phyloP scores from a whole-genome alignment of 2,113 vertebrate species.

The Typhlomys cinereus region DNA sequence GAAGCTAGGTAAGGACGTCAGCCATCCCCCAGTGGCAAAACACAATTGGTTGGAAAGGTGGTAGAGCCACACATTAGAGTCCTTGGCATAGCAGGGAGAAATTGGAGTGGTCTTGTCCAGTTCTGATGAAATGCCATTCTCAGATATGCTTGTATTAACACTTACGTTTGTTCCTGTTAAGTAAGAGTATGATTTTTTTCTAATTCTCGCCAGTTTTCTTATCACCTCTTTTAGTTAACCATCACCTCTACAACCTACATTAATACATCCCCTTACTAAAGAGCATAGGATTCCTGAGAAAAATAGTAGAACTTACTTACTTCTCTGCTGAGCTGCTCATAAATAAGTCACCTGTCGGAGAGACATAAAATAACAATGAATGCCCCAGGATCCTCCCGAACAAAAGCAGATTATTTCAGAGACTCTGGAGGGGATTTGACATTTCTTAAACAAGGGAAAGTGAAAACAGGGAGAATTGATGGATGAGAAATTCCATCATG shows the following conservation, averaged over 20 bases:
- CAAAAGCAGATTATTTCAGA: constrained; percentile 8
- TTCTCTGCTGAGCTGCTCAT: constrained; percentile 1
- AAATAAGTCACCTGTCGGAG: neutral
- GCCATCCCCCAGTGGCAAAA: neutral
- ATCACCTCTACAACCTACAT: neutral
- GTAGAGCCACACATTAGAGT: no score
- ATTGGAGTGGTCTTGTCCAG: neutral
- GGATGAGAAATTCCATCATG: neutral
- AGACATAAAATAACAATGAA: neutral
- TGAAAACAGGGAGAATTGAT: neutral
- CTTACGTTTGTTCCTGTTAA: neutral
- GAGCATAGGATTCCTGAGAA: neutral
- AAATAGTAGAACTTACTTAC: neutral
- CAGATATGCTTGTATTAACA: neutral
- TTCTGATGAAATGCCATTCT: neutral
- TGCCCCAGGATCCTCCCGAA: neutral
- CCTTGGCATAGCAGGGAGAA: neutral
- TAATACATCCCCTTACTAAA: neutral
- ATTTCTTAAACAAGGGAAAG: constrained; percentile 6
- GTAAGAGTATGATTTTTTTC: neutral
- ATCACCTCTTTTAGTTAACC: neutral
- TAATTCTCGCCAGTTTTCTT: neutral
- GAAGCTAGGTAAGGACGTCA: neutral
- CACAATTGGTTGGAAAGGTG: neutral
- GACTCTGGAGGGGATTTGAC: neutral